Evolutionary conservation across 1,140 invertebrate species (phyloP), one percentile per base, ranked within the genome.

Genomic region (Drosophila asahinai): DNA sequence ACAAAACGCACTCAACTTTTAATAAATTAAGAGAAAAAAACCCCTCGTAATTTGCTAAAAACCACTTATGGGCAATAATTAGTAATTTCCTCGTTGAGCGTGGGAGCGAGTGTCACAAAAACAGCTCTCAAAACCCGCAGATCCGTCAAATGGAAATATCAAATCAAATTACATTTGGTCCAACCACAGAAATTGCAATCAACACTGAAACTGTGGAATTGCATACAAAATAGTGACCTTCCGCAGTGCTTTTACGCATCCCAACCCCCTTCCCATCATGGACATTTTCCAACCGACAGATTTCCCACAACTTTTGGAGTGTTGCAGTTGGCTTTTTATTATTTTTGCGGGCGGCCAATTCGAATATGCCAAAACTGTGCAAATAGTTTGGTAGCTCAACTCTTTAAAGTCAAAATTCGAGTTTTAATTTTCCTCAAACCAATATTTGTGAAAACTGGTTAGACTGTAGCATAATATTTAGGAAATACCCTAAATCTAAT

Each of bases 161-260:
- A 60, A 48, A 73, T 52, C 67, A 38, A 52, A 72, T 72, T 72
- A 72, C 54, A 61, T 43, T 52, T 42, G 27, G 38, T 17, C 45
- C 25, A 11, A 43, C 52, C 70, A 40, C 54, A 71, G 30, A 72
- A 72, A 72, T 73, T 36, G 70, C 66, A 73, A 73, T 73, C 66
- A 71, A 30, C 70, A 22, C 38, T 14, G 70, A 22, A 72, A 73
- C 43, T 43, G 66, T 14, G 70, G 30, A 72, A 73, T 51, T 43
- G 66, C 66, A 71, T 73, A 38, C 49, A n/a, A 73, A 60, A 43
- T 60, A 14, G 52, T 27, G 38, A n/a, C 30, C 55, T 49, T 42
- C 36, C 25, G 42, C 27, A 15, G 17, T 7, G 38, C 62, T 45
- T 43, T 68, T 33, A 27, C 2, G 15, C 27, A 33, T 12, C 7